Evolutionary conservation across 2,113 vertebrate genomes (phyloP).

Genomic region (Machaerirhynchus nigripectus): DNA sequence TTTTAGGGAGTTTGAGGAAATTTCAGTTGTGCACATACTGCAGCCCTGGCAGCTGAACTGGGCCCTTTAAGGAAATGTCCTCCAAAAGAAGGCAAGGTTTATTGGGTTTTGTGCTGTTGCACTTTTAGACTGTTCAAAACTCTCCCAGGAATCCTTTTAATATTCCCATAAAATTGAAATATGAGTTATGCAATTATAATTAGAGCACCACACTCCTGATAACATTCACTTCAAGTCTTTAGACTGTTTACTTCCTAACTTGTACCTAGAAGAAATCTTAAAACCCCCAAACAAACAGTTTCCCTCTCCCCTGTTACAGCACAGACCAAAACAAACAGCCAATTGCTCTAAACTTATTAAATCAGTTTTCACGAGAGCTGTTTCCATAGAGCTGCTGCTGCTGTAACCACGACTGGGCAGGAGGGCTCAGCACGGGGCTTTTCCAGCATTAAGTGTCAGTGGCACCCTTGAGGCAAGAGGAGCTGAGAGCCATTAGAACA

Average conservation of each 20-base stretch:
- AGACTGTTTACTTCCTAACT: slow-evolving; percentile 10
- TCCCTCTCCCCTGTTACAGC: not conserved
- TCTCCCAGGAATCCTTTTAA: slow-evolving; percentile 67
- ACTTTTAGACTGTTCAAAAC: slow-evolving; percentile 35
- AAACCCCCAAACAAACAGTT: not conserved
- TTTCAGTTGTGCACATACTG: not conserved
- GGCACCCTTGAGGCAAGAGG: not conserved
- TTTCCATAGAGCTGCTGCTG: not conserved
- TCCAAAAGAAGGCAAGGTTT: slow-evolving; percentile 32
- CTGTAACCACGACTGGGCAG: rapidly evolving
- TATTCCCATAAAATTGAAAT: slow-evolving; percentile 68
- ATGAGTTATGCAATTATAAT: slow-evolving; percentile 59
- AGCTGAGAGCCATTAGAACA: not conserved
- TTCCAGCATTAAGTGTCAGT: not conserved
- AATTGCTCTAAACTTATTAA: not conserved
- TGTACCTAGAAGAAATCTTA: not conserved
- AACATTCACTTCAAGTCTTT: not conserved
- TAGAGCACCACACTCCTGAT: slow-evolving; percentile 43
- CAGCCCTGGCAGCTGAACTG: not conserved
- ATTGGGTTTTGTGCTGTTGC: slow-evolving; percentile 21
- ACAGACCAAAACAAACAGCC: not conserved
- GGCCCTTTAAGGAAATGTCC: slow-evolving; percentile 52
- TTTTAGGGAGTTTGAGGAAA: not conserved
- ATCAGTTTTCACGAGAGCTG: not conserved
- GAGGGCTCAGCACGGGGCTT: not conserved